Evolutionary conservation across 2,888 invertebrate species (phyloP).

Genomic region (Thumatha senex): DNA sequence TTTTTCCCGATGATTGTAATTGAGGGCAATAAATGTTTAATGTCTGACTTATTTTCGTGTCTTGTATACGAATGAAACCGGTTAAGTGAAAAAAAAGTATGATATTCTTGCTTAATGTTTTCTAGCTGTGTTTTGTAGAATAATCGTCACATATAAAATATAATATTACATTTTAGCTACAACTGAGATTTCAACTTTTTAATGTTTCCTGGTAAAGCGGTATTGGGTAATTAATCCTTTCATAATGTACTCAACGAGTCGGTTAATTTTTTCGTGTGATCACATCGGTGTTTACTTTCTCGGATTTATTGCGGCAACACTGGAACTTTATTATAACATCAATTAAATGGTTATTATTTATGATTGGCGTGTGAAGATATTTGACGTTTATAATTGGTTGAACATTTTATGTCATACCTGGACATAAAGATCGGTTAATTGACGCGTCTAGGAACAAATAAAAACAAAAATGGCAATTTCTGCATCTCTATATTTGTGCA

Average conservation of each 20-base stretch:
- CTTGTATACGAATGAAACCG: slow-evolving; percentile 50
- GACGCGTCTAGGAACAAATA: slow-evolving; percentile 26
- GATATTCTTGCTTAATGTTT: slow-evolving; percentile 63
- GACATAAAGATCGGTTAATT: slow-evolving; percentile 39
- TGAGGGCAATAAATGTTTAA: slow-evolving; percentile 77
- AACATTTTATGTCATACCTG: slow-evolving; percentile 45
- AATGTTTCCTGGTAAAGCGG: slow-evolving; percentile 65
- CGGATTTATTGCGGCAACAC: slow-evolving; percentile 48
- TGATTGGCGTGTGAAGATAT: slow-evolving; percentile 69
- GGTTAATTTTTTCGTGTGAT: slow-evolving; percentile 50
- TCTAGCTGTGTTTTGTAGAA: slow-evolving; percentile 57
- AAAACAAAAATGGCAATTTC: slow-evolving; percentile 22
- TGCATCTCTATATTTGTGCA: slow-evolving; percentile 13
- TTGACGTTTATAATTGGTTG: slow-evolving; percentile 54
- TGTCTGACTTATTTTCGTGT: slow-evolving; percentile 67
- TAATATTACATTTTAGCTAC: slow-evolving; percentile 59
- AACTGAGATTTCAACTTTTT: slow-evolving; percentile 60
- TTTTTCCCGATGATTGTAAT: slow-evolving; percentile 79
- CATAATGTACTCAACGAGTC: slow-evolving; percentile 58
- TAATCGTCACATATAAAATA: slow-evolving; percentile 57
- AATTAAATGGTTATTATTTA: slow-evolving; percentile 66
- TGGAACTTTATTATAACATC: slow-evolving; percentile 57
- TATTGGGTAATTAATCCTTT: slow-evolving; percentile 64
- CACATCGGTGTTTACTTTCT: slow-evolving; percentile 57
- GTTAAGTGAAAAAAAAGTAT: slow-evolving; percentile 63